Evolutionary conservation across 2,888 invertebrate species (phyloP).

Genomic region (Hartigia nigra): DNA sequence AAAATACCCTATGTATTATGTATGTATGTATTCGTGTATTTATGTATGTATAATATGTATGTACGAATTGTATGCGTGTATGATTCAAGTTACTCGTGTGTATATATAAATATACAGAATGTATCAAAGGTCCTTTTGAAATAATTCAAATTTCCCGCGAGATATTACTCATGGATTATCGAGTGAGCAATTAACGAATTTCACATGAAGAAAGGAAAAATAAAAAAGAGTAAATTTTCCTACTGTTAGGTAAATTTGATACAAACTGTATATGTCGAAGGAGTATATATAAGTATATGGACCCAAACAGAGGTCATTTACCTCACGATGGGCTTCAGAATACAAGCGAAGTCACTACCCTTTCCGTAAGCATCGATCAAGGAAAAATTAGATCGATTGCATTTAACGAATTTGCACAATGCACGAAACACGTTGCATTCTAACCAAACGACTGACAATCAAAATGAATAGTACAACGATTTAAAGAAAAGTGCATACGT

Average conservation of each 20-base stretch:
- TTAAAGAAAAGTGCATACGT: background rate
- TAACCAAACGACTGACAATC: too few species aligned
- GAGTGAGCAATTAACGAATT: background rate
- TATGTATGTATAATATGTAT: conserved; percentile 18
- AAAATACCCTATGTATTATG: conserved; percentile 46
- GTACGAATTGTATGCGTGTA: conserved; percentile 16
- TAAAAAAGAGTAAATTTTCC: background rate
- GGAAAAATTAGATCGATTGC: background rate
- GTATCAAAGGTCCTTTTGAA: background rate
- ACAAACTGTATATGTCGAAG: background rate
- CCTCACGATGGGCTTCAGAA: background rate
- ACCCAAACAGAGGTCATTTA: background rate
- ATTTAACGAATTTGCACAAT: background rate
- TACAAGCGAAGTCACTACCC: background rate
- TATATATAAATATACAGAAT: background rate
- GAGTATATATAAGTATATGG: background rate
- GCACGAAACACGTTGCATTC: background rate
- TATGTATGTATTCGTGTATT: conserved; percentile 14
- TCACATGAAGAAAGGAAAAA: background rate
- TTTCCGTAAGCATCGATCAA: background rate
- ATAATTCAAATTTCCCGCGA: background rate
- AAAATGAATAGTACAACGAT: background rate
- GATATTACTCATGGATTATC: background rate
- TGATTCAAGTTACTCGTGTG: conserved; percentile 1
- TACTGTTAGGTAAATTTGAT: background rate